Percentiles rank a stretch among this genome's conserved stretches.
These are phyloP conservation scores for Lepisosteus osseus DNA, from an alignment of 2,113 vertebrate species.

Conservation along the genomic window DNA sequence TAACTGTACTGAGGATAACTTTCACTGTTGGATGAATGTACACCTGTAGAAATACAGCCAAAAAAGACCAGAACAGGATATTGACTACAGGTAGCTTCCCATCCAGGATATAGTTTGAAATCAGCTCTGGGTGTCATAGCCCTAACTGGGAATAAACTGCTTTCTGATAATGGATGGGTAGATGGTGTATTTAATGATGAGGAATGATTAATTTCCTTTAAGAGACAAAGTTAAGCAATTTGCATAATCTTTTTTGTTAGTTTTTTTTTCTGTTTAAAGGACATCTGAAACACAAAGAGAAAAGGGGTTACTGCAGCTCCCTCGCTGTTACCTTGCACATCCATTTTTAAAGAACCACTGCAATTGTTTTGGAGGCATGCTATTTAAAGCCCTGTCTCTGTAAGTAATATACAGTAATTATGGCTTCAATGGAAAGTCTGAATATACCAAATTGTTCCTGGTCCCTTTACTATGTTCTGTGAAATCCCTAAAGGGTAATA, in stretches of 20 bases:
- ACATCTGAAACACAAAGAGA: neutral
- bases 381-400: neutral
- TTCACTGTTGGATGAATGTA: neutral
- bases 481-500: constrained; percentile 28
- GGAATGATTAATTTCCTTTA: too few relatives aligned
- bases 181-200: too few relatives aligned
- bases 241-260: too few relatives aligned
- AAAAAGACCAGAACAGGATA: neutral
- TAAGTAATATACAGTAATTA: constrained; percentile 15
- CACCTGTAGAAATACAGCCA: neutral
- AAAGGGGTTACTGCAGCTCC: constrained; percentile 6
- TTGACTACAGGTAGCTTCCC: too few relatives aligned
- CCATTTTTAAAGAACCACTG: neutral
- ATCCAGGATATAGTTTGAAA: too few relatives aligned
- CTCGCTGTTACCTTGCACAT: neutral
- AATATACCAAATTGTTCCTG: neutral
- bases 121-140: too few relatives aligned
- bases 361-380: neutral
- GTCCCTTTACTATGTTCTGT: constrained; percentile 10
- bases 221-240: too few relatives aligned
- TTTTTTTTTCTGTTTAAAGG: too few relatives aligned
- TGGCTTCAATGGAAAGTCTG: constrained; percentile 5
- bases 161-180: too few relatives aligned
- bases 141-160: too few relatives aligned
- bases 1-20: neutral